Percentiles rank a stretch among this genome's conserved stretches.
Evolutionary conservation across 2,797 vertebrate species (phyloP).

Genomic region (Acrossocheilus wenchowensis): DNA sequence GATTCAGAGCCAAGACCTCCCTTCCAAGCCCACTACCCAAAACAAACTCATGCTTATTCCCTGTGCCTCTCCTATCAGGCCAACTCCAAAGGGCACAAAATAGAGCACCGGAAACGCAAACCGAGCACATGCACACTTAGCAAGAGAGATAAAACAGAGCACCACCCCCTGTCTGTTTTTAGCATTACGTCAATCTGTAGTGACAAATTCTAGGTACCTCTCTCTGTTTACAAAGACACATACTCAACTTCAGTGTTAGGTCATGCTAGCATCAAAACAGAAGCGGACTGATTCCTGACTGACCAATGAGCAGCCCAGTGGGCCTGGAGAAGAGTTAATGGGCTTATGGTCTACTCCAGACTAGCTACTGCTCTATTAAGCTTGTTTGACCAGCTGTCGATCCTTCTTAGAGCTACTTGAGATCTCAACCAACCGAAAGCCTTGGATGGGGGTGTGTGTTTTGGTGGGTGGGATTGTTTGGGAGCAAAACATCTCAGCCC

Average conservation of each 20-base stretch:
- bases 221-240: conserved; percentile 14
- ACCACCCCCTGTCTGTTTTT: background rate
- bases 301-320: conserved; percentile 66
- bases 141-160: background rate
- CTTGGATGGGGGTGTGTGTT: conserved; percentile 15
- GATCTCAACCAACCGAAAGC: conserved; percentile 40
- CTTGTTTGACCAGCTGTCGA: conserved; percentile 82
- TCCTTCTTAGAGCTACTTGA: conserved; percentile 68
- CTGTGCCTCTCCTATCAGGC: background rate
- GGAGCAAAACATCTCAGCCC: conserved; percentile 7
- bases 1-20: conserved; percentile 14
- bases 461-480: conserved; percentile 16
- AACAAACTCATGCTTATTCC: background rate
- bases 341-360: conserved; percentile 75
- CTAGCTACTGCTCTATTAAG: conserved; percentile 77
- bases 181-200: background rate
- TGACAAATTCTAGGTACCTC: conserved; percentile 17
- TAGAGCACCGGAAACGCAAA: background rate
- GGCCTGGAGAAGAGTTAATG: conserved; percentile 70
- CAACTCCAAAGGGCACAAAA: conserved; percentile 8
- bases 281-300: conserved; percentile 54
- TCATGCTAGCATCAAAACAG: conserved; percentile 64
- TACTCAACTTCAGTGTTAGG: conserved; percentile 29
- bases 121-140: background rate
- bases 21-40: background rate